Evolutionary conservation across 2,888 invertebrate genomes (phyloP), one percentile per base, ranked within the genome.

Genomic region (Helleia helle): DNA sequence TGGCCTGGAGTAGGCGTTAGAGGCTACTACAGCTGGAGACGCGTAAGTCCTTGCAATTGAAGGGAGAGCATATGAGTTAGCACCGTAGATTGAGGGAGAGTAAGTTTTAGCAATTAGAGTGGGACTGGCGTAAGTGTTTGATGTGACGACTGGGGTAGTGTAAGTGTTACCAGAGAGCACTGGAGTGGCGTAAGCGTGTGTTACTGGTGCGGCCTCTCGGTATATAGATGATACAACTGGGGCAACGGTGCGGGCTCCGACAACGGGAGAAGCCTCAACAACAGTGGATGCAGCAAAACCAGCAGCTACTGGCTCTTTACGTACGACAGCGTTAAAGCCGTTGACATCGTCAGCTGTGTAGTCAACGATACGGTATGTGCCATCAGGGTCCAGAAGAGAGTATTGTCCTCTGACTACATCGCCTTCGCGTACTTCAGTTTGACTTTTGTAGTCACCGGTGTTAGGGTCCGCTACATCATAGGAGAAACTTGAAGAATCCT

Each of bases 281-380:
- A 46, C 14, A 17, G 51, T 58, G 30, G 59, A 54, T 18, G 55
- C 51, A 14, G 50, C 48, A 8, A 59, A 52, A 13, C 61, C 58
- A 2, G 66, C 47, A 25, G 47, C 42, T 11, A 46, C 37, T 5
- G 52, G 48, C 45, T 70, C 71, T 48, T 67, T 70, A 47, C 65
- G 67, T 2, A 80, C 80, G 18, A 76, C 68, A 26, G 80, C 77
- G 56, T 75, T 77, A 59, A 87, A 87, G 41, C 87, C 87, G 48
- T 77, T 74, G 56, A 46, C 9, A 77, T 70, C 61, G 46, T 79
- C 74, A 44, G 77, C 71, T 36, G 66, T 67, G 57, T 79, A 80
- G 53, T 80, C 74, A 1, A 80, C 80, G 28, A 59, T 69, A 43
- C 80, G 67, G 42, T 61, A 62, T 30, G 69, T 73, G 44, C 77